These are phyloP conservation scores for Lepeophtheirus salmonis DNA, from an alignment of 1,140 invertebrate genomes.

Conservation along the genomic window DNA sequence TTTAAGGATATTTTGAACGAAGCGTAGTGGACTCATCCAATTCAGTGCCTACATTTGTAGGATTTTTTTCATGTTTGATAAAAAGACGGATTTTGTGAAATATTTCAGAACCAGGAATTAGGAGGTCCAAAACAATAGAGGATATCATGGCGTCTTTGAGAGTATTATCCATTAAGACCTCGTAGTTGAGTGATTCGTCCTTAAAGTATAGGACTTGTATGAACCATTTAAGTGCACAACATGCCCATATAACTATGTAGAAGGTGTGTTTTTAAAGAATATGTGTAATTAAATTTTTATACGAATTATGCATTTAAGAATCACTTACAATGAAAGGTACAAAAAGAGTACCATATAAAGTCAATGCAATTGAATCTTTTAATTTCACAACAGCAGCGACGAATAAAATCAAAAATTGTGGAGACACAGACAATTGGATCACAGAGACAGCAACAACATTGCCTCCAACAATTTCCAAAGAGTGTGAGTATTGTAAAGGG, in stretches of 20 bases:
- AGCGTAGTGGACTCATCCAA: no score
- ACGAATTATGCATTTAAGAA: background rate
- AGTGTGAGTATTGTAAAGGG: conserved; percentile 9
- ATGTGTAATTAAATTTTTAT: background rate
- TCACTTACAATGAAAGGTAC: conserved; percentile 16
- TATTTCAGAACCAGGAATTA: conserved; percentile 11
- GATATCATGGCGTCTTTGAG: background rate
- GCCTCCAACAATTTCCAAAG: conserved; percentile 18
- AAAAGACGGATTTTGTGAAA: conserved; percentile 9
- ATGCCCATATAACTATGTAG: conserved; percentile 5
- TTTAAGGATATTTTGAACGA: no score
- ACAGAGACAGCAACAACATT: conserved; percentile 18
- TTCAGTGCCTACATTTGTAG: background rate
- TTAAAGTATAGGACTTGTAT: background rate
- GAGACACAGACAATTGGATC: conserved; percentile 16
- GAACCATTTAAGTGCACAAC: background rate
- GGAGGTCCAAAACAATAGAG: conserved; percentile 6
- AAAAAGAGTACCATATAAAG: conserved; percentile 10
- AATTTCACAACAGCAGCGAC: conserved; percentile 13
- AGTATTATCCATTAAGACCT: background rate
- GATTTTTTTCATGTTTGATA: background rate
- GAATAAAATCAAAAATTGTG: background rate
- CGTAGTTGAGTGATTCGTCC: background rate
- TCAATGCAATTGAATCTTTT: conserved; percentile 10
- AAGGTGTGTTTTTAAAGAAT: background rate